phyloP scores from a whole-genome alignment of 2,113 vertebrate species.

The Aptenodytes forsteri region DNA sequence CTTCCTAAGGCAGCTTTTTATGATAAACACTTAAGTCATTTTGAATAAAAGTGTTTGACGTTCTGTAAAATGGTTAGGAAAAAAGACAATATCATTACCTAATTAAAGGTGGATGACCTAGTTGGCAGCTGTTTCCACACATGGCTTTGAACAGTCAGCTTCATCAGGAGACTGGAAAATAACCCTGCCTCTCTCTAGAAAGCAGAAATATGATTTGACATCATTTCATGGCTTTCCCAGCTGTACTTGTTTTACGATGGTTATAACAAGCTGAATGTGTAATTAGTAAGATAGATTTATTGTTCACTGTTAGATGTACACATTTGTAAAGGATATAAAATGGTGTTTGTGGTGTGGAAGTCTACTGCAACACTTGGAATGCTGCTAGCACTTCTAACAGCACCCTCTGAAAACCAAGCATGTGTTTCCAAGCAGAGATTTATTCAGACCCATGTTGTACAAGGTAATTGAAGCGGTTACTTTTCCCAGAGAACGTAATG shows the following conservation, averaged over 20 bases:
- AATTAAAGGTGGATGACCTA: constrained; percentile 39
- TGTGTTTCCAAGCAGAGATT: neutral
- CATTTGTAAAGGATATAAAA: constrained; percentile 67
- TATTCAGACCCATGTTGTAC: neutral
- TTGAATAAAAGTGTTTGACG: neutral
- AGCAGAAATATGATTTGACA: constrained; percentile 75
- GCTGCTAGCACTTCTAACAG: constrained; percentile 64
- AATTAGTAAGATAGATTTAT: constrained; percentile 80
- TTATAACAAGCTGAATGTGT: constrained; percentile 73
- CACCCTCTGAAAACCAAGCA: constrained; percentile 40
- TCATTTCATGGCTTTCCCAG: constrained; percentile 79
- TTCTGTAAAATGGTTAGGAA: neutral
- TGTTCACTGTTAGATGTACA: constrained; percentile 61
- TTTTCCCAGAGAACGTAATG: neutral
- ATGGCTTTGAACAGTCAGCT: constrained; percentile 42
- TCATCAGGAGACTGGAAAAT: constrained; percentile 70
- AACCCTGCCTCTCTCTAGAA: constrained; percentile 67
- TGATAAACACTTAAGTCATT: constrained; percentile 45
- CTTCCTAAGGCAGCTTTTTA: constrained; percentile 31
- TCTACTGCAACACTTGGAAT: constrained; percentile 62
- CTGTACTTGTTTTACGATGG: constrained; percentile 71
- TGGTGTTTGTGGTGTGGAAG: constrained; percentile 76
- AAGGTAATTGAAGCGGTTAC: neutral
- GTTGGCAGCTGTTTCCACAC: constrained; percentile 57
- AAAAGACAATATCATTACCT: constrained; percentile 44